A percentile compares a stretch with the other conserved stretches of the same genome.
These are phyloP conservation scores for Sipha maydis DNA, from an alignment of 2,888 invertebrate genomes.

Conservation along the genomic window DNA sequence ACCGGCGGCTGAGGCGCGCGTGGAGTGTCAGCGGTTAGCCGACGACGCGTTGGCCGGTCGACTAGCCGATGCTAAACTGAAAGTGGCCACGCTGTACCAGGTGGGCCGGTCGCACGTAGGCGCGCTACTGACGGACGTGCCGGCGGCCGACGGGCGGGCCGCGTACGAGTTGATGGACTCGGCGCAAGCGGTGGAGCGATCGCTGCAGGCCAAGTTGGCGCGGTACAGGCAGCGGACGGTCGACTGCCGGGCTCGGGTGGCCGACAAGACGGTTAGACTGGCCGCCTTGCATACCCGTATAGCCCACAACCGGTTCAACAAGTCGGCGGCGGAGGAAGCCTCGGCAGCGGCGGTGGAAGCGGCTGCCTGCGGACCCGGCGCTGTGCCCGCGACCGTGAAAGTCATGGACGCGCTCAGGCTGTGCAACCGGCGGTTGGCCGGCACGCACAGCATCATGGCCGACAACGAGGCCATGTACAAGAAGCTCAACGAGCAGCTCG, in stretches of 20 bases:
- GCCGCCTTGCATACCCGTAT: background rate
- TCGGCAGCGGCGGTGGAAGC: background rate
- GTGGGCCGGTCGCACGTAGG: too few relatives aligned
- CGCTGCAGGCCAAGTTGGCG: background rate
- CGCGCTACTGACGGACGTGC: too few relatives aligned
- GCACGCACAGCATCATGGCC: background rate
- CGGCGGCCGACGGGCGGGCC: background rate
- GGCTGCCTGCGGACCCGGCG: background rate
- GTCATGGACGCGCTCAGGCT: conserved; percentile 17
- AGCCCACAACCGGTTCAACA: too few relatives aligned
- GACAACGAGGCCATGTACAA: background rate
- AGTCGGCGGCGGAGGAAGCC: background rate
- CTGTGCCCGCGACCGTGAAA: background rate
- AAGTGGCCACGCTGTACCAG: background rate
- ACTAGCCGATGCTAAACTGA: background rate
- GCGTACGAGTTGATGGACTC: background rate
- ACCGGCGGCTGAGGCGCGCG: background rate
- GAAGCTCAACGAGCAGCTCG: conserved; percentile 11
- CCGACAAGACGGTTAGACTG: background rate
- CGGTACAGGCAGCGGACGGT: background rate
- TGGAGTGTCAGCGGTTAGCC: background rate
- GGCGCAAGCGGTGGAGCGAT: background rate
- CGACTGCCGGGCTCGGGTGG: background rate
- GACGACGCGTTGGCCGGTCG: background rate
- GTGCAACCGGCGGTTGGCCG: background rate